Percentiles rank a stretch among this genome's conserved stretches.
These are phyloP conservation scores for Drosophila varians DNA, from an alignment of 1,140 invertebrate species.

Conservation along the genomic window DNA sequence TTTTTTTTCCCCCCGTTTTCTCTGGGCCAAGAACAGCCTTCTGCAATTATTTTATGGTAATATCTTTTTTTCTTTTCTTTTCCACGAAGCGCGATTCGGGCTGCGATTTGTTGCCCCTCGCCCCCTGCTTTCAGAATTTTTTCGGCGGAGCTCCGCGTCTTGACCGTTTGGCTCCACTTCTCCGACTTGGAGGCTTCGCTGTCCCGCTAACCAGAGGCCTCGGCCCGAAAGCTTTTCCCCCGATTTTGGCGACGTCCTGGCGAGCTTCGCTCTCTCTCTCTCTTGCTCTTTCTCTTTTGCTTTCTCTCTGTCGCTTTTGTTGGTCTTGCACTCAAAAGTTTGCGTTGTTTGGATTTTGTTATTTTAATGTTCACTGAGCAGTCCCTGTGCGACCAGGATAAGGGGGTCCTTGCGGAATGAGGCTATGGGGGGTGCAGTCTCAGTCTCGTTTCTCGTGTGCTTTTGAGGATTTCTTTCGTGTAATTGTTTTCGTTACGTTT, in stretches of 20 bases:
- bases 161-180: conserved; percentile 79
- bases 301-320: conserved; percentile 35
- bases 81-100: conserved; percentile 40
- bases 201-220: conserved; percentile 37
- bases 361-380: conserved; percentile 66
- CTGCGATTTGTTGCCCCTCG: conserved; percentile 61
- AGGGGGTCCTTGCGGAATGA: neutral
- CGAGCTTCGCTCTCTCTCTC: conserved; percentile 29
- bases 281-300: conserved; percentile 7
- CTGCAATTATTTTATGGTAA: conserved; percentile 37
- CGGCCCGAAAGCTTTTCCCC: conserved; percentile 71
- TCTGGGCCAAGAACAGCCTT: conserved; percentile 3
- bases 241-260: conserved; percentile 69
- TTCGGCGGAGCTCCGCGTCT: conserved; percentile 72
- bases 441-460: conserved; percentile 64
- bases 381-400: conserved; percentile 14
- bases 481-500: conserved; percentile 79
- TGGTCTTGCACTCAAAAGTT: conserved; percentile 73
- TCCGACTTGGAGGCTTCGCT: conserved; percentile 69
- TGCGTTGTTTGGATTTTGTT: conserved; percentile 81
- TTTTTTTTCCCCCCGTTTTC: neutral
- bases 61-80: conserved; percentile 14
- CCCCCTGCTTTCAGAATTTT: conserved; percentile 32
- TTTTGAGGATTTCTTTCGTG: conserved; percentile 75
- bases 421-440: conserved; percentile 22